Conservation (phyloP, 2,797 vertebrate genomes). For the Gymnocypris eckloni region DNA sequence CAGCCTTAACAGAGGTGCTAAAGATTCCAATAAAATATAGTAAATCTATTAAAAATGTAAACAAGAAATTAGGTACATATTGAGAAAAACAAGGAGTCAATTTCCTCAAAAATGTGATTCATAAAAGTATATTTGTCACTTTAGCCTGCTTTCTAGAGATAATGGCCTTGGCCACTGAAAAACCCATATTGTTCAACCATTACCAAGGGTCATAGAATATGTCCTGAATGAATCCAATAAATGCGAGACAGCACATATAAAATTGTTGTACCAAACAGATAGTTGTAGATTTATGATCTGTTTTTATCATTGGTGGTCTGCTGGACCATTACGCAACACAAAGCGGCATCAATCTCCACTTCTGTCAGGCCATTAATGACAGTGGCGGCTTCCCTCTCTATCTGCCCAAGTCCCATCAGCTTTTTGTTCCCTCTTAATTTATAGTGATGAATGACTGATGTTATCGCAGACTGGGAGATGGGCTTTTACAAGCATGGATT, state of each 20-base stretch:
- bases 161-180: slow-evolving; percentile 12
- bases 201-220: slow-evolving; percentile 7
- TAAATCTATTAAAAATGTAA: neutral
- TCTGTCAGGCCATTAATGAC: slow-evolving; percentile 55
- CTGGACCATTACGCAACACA: slow-evolving; percentile 51
- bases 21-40: neutral
- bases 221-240: slow-evolving; percentile 23
- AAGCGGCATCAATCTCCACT: slow-evolving; percentile 55
- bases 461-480: slow-evolving; percentile 42
- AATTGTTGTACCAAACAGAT: slow-evolving; percentile 33
- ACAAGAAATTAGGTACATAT: neutral
- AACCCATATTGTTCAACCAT: neutral
- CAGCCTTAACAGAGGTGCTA: neutral
- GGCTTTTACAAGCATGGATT: slow-evolving; percentile 46
- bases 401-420: slow-evolving; percentile 45
- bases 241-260: slow-evolving; percentile 20
- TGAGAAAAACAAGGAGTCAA: neutral
- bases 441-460: slow-evolving; percentile 55
- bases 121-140: neutral
- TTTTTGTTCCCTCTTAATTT: slow-evolving; percentile 54
- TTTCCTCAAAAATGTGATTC: neutral
- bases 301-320: slow-evolving; percentile 54
- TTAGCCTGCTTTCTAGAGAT: slow-evolving; percentile 12
- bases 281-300: slow-evolving; percentile 46
- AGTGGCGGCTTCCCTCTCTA: slow-evolving; percentile 35